Evolutionary conservation across 2,888 invertebrate genomes (phyloP).

Genomic region (Thumatha senex): DNA sequence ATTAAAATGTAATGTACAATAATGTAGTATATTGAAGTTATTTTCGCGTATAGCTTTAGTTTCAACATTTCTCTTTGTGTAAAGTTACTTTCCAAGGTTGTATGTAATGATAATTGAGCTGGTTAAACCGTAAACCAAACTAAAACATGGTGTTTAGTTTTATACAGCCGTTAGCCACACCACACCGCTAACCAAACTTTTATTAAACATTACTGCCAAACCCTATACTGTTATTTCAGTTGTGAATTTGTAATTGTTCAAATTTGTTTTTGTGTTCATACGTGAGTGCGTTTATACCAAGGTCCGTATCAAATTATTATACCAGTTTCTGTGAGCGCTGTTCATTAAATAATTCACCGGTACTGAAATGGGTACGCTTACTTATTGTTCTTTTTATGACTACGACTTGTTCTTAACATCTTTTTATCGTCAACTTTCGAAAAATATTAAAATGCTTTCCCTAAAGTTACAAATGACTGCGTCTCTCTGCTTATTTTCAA

Average conservation of each 20-base stretch:
- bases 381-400: constrained; percentile 17
- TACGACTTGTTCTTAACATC: constrained; percentile 20
- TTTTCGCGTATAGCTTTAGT: not conserved
- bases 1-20: no score
- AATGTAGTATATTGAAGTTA: no score
- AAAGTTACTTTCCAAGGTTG: constrained; percentile 59
- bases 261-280: constrained; percentile 27
- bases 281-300: constrained; percentile 15
- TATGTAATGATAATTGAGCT: constrained; percentile 70
- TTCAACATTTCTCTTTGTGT: constrained; percentile 48
- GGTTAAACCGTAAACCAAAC: constrained; percentile 64
- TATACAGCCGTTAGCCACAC: constrained; percentile 57
- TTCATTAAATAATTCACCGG: constrained; percentile 26
- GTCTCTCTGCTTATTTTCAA: constrained; percentile 50
- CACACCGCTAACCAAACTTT: constrained; percentile 48
- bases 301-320: constrained; percentile 7
- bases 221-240: constrained; percentile 49
- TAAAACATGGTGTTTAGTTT: constrained; percentile 66
- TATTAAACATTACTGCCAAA: constrained; percentile 52
- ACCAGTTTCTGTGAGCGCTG: constrained; percentile 11
- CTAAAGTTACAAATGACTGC: constrained; percentile 43
- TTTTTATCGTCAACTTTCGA: constrained; percentile 31
- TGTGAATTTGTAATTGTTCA: constrained; percentile 28
- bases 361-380: constrained; percentile 11
- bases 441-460: constrained; percentile 42